Base-by-base conservation (phyloP, 1,140 invertebrate species). In the Notospermus geniculatus region DNA sequence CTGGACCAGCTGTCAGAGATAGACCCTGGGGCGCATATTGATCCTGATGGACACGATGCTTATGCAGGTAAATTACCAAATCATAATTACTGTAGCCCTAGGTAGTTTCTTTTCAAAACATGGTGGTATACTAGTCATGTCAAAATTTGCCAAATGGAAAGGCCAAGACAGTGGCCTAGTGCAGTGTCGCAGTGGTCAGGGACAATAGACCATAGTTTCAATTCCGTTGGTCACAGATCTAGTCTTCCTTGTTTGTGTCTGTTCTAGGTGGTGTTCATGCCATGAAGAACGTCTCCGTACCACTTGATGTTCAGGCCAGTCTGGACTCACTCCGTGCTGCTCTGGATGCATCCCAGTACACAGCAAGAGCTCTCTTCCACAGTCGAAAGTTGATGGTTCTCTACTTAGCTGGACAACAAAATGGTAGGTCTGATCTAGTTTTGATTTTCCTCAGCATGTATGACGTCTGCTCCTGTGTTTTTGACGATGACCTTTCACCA, bases 321-420 rank as follows among this genome's bases (percentile, higher is more conserved):
- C 61, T 79, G 50, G 61, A 64, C 27, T 67, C 64, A n/a, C 50
- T 80, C 30, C 62, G 71, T 28, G 63, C 66, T 2, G 64, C 68
- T 4, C 67, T 79, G 36, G 71, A 75, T 17, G 70, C 76, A 32
- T 71, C 75, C 0, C 66, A 73, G 45, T 80, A 80, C 64, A 74
- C 76, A 19, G 70, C 74, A 25, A 61, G 76, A 30, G 77, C 79
- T 7, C 62, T 81, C 27, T 65, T 71, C 1, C 78, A 81, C 63
- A 72, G 72, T 50, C 63, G 79, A 23, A 73, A 74, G 61, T 64
- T 81, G 0, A 57, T 81, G 22, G 63, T 77, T 15, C 69, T 81
- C 9, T 81, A 80, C 54, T 60, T 81, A 39, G 71, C 74, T 23
- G 73, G 74, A 41, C 75, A 79, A 54, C 74, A 79, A 55, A 74